Base-by-base conservation (phyloP, 2,797 vertebrate genomes). In the Telmatherina bonti region DNA sequence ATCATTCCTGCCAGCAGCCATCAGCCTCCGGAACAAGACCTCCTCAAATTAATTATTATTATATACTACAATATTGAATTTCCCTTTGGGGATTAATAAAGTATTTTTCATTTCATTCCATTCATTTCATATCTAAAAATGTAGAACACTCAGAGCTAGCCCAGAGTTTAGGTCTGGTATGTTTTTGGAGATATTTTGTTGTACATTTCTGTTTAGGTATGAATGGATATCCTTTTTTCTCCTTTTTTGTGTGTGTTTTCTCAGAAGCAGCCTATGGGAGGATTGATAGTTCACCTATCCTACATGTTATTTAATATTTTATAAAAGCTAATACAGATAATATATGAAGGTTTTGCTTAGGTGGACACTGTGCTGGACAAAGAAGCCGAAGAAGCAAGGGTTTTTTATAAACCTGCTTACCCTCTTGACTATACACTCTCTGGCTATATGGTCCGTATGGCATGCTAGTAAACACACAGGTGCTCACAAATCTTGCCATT, bases 101-200 rank as follows among this genome's bases (percentile, higher is more conserved):
- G n/a, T n/a, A n/a, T n/a, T n/a, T n/a, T n/a, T n/a, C n/a, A n/a
- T n/a, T n/a, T n/a, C n/a, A n/a, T n/a, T n/a, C n/a, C n/a, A n/a
- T n/a, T n/a, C n/a, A n/a, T n/a, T n/a, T n/a, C n/a, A n/a, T n/a
- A n/a, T 71, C 53, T 45, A 78, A 80, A 59, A 24, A 70, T 35
- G 49, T 59, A 54, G 0, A 7, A 56, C 70, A 77, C 68, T 45
- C 41, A 67, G 70, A 80, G 69, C 38, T 41, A 69, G 65, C 70
- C 73, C 26, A 24, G 26, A 76, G 64, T 71, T 71, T 31, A 68
- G 72, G 74, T 75, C 54, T 78, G 53, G 51, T 51, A 35, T 84
- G 67, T 79, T 84, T 88, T 55, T 59, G 30, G 49, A 66, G 51
- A 60, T 74, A 47, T 43, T 7, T 45, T 26, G 55, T 62, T 70